Base-by-base conservation (phyloP, 2,113 vertebrate species). In the Prinia subflava region DNA sequence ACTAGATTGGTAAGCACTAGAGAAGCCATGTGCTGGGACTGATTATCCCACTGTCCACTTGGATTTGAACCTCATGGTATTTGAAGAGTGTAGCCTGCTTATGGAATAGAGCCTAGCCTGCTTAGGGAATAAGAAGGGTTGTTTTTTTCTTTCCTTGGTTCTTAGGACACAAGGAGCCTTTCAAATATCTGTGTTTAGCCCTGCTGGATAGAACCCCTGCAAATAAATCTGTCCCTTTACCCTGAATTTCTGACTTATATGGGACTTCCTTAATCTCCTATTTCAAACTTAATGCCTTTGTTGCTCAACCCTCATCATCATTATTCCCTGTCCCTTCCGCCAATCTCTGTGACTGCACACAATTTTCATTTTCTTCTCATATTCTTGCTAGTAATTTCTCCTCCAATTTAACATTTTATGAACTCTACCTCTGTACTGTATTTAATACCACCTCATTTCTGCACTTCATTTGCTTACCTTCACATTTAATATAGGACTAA, bases 351-450 rank as follows among this genome's bases (percentile, higher is more conserved):
- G 13, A 70, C 31, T 22, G 22, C 25, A 59, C 35, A 44, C 6
- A 50, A 67, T 52, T 59, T 67, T 35, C 15, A 62, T 76, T 82
- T 82, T 37, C 50, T 79, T 83, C 56, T 89, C 44, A 25, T 56
- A 41, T 21, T 15, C 22, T 81, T 82, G 56, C 75, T 33, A 47
- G 35, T 28, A 20, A 56, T 75, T 92, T 14, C 1, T 71, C 31
- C n/a, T 65, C 25, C 15, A 35, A 37, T 82, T 87, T 82, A 67
- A 23, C 0, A 1, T 69, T 76, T 88, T 63, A 75, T 0, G 0
- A 80, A 55, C 7, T 25, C 46, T 67, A 11, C 21, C 19, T 59
- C 42, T 35, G 11, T 20, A 63, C 7, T 82, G 9, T 41, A 33
- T 49, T 56, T 60, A 81, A 44, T 46, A 42, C 2, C 8, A 83